phyloP scores from a whole-genome alignment of 2,888 invertebrate genomes.

The Drosophila barbarae region DNA sequence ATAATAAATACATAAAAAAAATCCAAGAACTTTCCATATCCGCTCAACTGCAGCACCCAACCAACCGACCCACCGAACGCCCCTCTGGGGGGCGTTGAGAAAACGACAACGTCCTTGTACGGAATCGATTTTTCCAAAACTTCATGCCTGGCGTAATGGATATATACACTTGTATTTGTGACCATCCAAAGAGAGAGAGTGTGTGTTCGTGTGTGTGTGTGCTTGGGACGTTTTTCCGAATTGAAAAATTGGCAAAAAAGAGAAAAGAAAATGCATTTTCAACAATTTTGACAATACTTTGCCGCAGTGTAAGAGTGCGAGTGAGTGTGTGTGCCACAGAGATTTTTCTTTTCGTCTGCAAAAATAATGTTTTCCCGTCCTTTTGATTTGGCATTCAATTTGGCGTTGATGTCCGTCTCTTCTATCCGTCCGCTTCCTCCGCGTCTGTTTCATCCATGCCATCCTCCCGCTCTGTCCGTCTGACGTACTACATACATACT shows the following conservation, averaged over 20 bases:
- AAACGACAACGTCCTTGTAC: constrained; percentile 75
- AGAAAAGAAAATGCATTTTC: constrained; percentile 24
- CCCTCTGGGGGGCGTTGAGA: constrained; percentile 22
- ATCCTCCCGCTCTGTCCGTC: constrained; percentile 18
- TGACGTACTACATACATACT: constrained; percentile 52
- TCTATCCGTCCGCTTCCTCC: constrained; percentile 25
- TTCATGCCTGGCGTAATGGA: constrained; percentile 69
- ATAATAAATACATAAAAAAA: constrained; percentile 6
- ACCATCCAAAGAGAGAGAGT: constrained; percentile 33
- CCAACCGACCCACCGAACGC: constrained; percentile 35
- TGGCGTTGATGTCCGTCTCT: constrained; percentile 36
- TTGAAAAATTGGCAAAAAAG: constrained; percentile 15
- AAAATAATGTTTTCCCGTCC: constrained; percentile 34
- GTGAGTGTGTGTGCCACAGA: constrained; percentile 15
- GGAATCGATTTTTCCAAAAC: constrained; percentile 77
- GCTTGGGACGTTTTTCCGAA: constrained; percentile 11
- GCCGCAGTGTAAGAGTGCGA: constrained; percentile 24
- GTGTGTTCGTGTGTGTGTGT: constrained; percentile 24
- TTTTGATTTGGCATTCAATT: constrained; percentile 54
- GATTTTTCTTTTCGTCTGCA: constrained; percentile 13
- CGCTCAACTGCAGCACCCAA: constrained; percentile 45
- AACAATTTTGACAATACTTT: constrained; percentile 15
- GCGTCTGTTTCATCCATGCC: constrained; percentile 10
- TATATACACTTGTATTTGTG: constrained; percentile 39
- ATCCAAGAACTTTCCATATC: constrained; percentile 34